Evolutionary conservation across 2,113 vertebrate genomes (phyloP).

Genomic region (Plectropomus leopardus): DNA sequence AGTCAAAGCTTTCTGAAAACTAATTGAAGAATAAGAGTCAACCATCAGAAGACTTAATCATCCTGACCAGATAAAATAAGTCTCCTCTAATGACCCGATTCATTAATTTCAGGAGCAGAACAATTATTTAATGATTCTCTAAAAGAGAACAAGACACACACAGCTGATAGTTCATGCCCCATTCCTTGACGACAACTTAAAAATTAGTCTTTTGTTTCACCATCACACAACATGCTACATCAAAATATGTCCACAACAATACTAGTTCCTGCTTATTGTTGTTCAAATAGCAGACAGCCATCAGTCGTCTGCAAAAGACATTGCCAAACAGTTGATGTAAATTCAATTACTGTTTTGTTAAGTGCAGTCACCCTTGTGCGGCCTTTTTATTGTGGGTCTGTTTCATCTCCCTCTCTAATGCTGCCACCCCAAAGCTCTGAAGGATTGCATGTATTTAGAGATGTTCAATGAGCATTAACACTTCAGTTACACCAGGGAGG

Average conservation of each 20-base stretch:
- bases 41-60: not conserved
- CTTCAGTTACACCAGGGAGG: slow-evolving; percentile 18
- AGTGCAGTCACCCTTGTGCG: slow-evolving; percentile 2
- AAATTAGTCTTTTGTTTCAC: not conserved
- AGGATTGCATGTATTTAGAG: slow-evolving; percentile 44
- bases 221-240: not conserved
- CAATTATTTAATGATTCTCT: no score
- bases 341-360: slow-evolving; percentile 2
- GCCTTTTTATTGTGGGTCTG: slow-evolving; percentile 27
- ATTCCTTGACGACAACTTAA: no score
- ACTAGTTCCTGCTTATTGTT: not conserved
- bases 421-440: slow-evolving; percentile 17
- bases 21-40: not conserved
- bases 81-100: not conserved
- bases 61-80: not conserved
- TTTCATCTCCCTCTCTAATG: slow-evolving; percentile 35
- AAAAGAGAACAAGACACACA: no score
- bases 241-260: not conserved
- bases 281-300: slow-evolving; percentile 12
- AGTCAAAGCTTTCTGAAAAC: not conserved
- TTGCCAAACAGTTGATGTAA: not conserved
- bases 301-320: no score
- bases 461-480: slow-evolving; percentile 33
- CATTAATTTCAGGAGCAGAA: not conserved
- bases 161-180: no score